These are phyloP conservation scores for Brienomyrus longianalis DNA, from an alignment of 2,113 vertebrate genomes.

Conservation along the genomic window DNA sequence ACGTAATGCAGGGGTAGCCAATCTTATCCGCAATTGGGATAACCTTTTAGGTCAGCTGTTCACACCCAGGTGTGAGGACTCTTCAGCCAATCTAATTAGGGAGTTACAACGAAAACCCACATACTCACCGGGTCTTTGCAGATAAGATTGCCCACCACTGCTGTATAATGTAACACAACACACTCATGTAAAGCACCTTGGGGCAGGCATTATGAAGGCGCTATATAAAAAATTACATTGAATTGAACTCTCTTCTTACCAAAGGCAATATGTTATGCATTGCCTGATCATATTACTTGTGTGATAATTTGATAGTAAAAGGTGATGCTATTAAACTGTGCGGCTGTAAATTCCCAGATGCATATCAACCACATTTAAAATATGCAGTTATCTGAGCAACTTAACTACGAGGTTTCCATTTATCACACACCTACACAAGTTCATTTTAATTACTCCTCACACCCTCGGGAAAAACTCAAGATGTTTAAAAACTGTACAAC, in stretches of 20 bases:
- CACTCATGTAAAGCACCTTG: too few relatives aligned
- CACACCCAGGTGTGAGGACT: too few relatives aligned
- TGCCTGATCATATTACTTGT: not conserved
- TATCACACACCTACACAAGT: not conserved
- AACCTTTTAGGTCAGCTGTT: too few relatives aligned
- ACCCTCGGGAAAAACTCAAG: not conserved
- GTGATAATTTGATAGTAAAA: not conserved
- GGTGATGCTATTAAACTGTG: not conserved
- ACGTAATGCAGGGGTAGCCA: too few relatives aligned
- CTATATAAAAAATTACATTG: too few relatives aligned
- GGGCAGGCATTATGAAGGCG: too few relatives aligned
- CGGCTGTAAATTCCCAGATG: not conserved
- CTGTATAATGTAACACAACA: too few relatives aligned
- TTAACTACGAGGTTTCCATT: not conserved
- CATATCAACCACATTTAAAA: not conserved
- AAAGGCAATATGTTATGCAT: not conserved
- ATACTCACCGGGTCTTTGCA: too few relatives aligned
- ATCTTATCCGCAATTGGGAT: too few relatives aligned
- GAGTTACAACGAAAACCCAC: too few relatives aligned
- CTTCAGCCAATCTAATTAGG: too few relatives aligned
- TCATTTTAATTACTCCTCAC: not conserved
- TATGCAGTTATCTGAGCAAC: not conserved
- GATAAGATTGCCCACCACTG: too few relatives aligned
- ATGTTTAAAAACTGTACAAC: not conserved
- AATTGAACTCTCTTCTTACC: not conserved